Base-by-base conservation (phyloP, 2,888 invertebrate genomes). In the Dynastes tityus region DNA sequence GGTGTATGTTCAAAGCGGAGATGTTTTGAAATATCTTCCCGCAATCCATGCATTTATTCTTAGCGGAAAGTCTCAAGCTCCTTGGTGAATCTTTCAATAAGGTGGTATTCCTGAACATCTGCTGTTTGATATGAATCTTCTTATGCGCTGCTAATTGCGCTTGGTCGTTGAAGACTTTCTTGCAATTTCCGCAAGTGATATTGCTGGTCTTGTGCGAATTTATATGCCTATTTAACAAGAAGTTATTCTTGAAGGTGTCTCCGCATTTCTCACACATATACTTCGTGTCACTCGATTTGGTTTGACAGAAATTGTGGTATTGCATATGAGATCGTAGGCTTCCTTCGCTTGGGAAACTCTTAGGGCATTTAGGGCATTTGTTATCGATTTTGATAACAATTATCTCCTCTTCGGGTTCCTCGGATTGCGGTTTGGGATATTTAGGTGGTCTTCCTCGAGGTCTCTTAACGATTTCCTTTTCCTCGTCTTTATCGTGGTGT, bases 311-410 rank as follows among this genome's bases (percentile, higher is more conserved):
- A 75, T 84, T 87, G 81, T 89, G 88, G 79, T 85, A 87, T 71
- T 87, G 87, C 80, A 87, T 83, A 79, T 88, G 88, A 45, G 86
- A 87, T 79, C 85, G 86, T 64, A 88, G 84, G 74, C 87, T 87
- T 63, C 87, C 87, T 73, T 85, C 84, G 82, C 87, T 88, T n/a
- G 88, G 86, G 80, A 88, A 89, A 2, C 86, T 84, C 82, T 88
- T 88, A 0, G 86, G 81, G 81, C 88, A 89, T 76, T 86, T 84
- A 0, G 86, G 84, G 80, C 89, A 89, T 61, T 82, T 83, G 75
- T 85, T 83, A 78, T 86, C 85, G 58, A 82, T 80, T 79, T 83
- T 83, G 45, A 78, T 82, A 27, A 77, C 79, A 40, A 75, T 78
- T 29, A 76, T 77, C 76, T 78, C 78, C 77, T 73, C 74, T 65